Evolutionary conservation across 2,888 invertebrate species (phyloP), one percentile per base, ranked within the genome.

Genomic region (Sphinx pinastri): DNA sequence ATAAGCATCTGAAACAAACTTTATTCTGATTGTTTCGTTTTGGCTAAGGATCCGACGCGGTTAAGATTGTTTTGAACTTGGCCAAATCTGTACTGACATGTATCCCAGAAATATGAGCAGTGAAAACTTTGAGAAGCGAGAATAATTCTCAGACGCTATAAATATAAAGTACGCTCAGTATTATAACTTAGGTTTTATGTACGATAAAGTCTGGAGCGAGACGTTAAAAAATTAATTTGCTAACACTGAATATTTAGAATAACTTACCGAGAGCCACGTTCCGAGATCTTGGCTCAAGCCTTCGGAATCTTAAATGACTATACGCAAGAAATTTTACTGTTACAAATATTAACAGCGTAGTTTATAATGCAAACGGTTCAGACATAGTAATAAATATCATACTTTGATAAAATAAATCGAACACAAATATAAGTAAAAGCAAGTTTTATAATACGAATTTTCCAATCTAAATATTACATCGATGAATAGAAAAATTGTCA

Each of bases 141-240:
- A 38, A 38, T 38, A 38, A 38, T 38, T 38, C 38, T 38, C 38
- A 12, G 13, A 25, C 12, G 57, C 11, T 5, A 25, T 31, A 57
- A 57, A 16, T 57, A 57, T 55, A 55, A 38, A 38, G 4, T 38
- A 38, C 38, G 38, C 2, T 38, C 25, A 19, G 11, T 25, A 25
- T 25, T 2, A 25, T 25, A 25, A 25, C 25, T 25, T 25, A 25
- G 25, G 25, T n/a, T n/a, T n/a, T n/a, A n/a, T n/a, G n/a, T n/a
- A n/a, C n/a, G n/a, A n/a, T 25, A 57, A 25, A 55, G 55, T 19
- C 55, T 55, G 16, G 19, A 55, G 19, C 55, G 19, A 57, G 57
- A 57, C 57, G 57, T 57, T 57, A 57, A 57, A 19, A 57, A 57
- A 19, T 57, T 57, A 57, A 57, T 57, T 57, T 57, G 57, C 57